Base-by-base conservation (phyloP, 1,140 invertebrate species). In the Drosophila yakuba region DNA sequence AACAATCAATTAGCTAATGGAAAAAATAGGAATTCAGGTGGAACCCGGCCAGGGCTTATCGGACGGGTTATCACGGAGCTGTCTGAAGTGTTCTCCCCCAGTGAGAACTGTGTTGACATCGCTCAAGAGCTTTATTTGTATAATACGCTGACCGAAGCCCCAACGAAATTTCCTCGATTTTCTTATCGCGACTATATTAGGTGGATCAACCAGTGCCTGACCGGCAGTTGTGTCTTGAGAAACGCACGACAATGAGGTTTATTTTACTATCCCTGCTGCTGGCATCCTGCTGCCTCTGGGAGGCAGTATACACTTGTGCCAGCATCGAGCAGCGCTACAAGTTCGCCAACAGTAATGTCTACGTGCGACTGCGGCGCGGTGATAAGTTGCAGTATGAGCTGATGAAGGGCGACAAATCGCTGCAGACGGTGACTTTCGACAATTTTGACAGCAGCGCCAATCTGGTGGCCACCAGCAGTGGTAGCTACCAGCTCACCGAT, bases 341-440 rank as follows among this genome's bases (percentile, higher is more conserved):
- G 55, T 92, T 92, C 17, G 43, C 59, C 1, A 91, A 89, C 38
- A 83, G 84, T 28, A 83, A 91, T 62, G 52, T 92, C 32, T 92
- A 89, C n/a, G 23, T 92, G n/a, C 50, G 81, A 25, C 43, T 91
- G 28, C 52, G 75, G 10, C 88, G 81, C 15, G 78, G 83, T 0
- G 41, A 63, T 0, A 90, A 91, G 41, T 48, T 91, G 14, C 78
- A 89, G 44, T 92, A 91, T 39, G 78, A 91, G 35, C 39, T 92
- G 17, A 83, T 91, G 79, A 91, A 77, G 60, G 91, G 90, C 47
- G 82, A 68, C 6, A 43, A 57, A 4, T 62, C 44, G 15, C 51
- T 92, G 20, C 88, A 92, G 52, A 81, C 67, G 0, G 64, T 91
- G 11, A 86, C 83, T 35, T 76, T 92, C 47, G 90, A 91, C 51